Base-by-base conservation (phyloP, 2,113 vertebrate species). In the Scortum barcoo region DNA sequence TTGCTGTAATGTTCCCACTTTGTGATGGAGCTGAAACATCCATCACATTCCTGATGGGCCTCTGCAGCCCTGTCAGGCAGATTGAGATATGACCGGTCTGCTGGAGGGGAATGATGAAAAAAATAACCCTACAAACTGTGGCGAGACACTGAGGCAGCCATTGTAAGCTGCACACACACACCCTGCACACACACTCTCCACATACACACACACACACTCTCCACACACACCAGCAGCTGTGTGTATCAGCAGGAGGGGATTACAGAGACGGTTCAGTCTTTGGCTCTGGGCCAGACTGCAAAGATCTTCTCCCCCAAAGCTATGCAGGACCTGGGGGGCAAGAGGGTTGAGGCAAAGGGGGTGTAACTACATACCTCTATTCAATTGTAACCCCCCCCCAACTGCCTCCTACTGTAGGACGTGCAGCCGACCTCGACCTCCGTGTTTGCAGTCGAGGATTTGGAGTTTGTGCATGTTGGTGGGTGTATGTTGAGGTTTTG, bases 171-270 rank as follows among this genome's bases (percentile, higher is more conserved):
- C 53, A 26, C 51, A 58, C 65, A 66, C 46, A 66, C 33, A n/a
- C n/a, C n/a, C n/a, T n/a, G n/a, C n/a, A 63, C 44, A 71, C 57
- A 75, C 63, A 83, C 61, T n/a, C n/a, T n/a, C n/a, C n/a, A n/a
- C n/a, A n/a, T n/a, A 67, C 61, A 46, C 36, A 46, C 53, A 60
- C 28, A 56, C 50, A 4, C 33, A 4, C 33, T 36, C 33, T 36
- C 68, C 50, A 48, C 58, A 68, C 66, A 46, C 58, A 83, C 40
- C 71, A 79, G 84, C 90, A 89, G 88, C 88, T 87, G 86, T 85
- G 84, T 69, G 10, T 54, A 73, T 74, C 81, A 79, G 78, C 61
- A 70, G 63, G 80, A 84, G 76, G 81, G 85, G 88, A 89, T 88
- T 86, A 90, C 44, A 42, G 61, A 54, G 62, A 56, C 74, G 82